Percentiles rank a stretch among this genome's conserved stretches.
Conservation (phyloP, 1,140 invertebrate genomes). For the Andricus grossulariae region DNA sequence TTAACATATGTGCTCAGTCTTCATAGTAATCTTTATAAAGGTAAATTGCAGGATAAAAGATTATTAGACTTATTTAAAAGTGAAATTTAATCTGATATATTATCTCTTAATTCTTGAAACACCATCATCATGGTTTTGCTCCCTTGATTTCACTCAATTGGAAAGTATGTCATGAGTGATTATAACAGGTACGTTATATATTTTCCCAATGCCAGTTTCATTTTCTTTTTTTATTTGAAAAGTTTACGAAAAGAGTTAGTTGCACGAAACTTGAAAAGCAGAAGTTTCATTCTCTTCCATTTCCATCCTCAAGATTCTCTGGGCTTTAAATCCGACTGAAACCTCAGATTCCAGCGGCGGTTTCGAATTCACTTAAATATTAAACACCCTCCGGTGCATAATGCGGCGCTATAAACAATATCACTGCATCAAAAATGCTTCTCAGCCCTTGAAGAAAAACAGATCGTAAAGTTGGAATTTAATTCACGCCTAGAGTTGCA, state of each 20-base stretch:
- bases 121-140: neutral
- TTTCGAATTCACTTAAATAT: constrained; percentile 18
- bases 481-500: constrained; percentile 13
- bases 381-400: constrained; percentile 8
- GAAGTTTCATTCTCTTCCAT: constrained; percentile 6
- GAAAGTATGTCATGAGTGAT: too few relatives aligned
- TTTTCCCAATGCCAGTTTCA: neutral
- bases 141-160: neutral
- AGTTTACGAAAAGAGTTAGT: neutral
- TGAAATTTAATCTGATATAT: neutral
- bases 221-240: neutral
- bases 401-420: neutral
- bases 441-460: neutral
- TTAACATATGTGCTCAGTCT: neutral
- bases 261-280: neutral
- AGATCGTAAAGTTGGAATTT: constrained; percentile 9
- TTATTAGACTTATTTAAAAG: neutral
- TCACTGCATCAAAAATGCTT: neutral
- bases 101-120: neutral
- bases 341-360: neutral
- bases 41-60: neutral
- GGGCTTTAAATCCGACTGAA: constrained; percentile 8
- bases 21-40: neutral
- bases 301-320: neutral
- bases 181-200: too few relatives aligned